Percentiles rank a stretch among this genome's conserved stretches.
Evolutionary conservation across 1,140 invertebrate genomes (phyloP).

Genomic region (Anthonomus grandis): DNA sequence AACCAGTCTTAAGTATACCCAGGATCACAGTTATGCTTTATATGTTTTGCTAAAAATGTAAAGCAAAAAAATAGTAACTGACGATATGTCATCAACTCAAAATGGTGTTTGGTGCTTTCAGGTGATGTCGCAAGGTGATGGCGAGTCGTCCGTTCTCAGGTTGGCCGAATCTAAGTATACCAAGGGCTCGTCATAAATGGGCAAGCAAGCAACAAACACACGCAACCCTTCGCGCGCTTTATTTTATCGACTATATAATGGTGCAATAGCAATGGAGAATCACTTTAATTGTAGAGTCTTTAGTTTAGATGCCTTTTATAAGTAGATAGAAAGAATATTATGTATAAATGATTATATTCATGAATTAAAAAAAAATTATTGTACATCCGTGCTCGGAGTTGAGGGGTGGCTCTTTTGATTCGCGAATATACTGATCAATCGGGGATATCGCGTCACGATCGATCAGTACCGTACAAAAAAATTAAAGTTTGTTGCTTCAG

Average conservation of each 20-base stretch:
- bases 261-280: conserved; percentile 27
- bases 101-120: conserved; percentile 49
- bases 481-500: conserved; percentile 26
- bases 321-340: neutral
- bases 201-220: conserved; percentile 33
- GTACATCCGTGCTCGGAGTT: neutral
- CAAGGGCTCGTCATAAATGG: conserved; percentile 40
- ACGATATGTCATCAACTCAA: too few relatives aligned
- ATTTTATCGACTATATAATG: conserved; percentile 18
- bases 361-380: conserved; percentile 2
- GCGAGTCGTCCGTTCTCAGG: conserved; percentile 43
- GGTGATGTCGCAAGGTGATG: conserved; percentile 46
- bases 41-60: too few relatives aligned
- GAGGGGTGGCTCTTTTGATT: neutral
- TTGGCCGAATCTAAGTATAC: conserved; percentile 50
- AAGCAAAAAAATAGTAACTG: too few relatives aligned
- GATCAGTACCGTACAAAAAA: too few relatives aligned
- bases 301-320: neutral
- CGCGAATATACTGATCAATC: neutral
- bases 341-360: neutral
- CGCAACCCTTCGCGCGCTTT: conserved; percentile 14
- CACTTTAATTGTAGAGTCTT: conserved; percentile 13
- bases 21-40: too few relatives aligned
- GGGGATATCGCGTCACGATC: neutral
- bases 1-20: too few relatives aligned